Evolutionary conservation across 1,140 invertebrate genomes (phyloP), one percentile per base, ranked within the genome.

Genomic region (Stegodyphus mimosarum): DNA sequence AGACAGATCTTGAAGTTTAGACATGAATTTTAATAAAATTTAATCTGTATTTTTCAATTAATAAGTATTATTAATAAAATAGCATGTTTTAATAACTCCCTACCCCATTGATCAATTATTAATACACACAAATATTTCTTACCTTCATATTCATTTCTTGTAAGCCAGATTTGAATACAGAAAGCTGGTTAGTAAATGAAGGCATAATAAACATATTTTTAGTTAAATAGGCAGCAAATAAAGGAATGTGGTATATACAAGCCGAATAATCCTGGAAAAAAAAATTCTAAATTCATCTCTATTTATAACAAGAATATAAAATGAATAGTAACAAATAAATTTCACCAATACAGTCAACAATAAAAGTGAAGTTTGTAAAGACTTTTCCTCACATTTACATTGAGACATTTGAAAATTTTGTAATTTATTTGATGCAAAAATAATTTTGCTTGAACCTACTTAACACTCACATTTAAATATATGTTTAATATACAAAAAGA

Each of bases 151-250:
- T 77, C 74, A 86, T 86, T 77, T 86, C 74, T 9, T 66, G 53
- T 60, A 70, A 72, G 0, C 75, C 66, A 69, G 63, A 76, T 77
- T 91, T 89, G 80, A 93, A 92, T 33, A 92, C 88, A 69, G 94
- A 93, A 89, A 93, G 93, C n/a, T 94, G 74, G 55, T 92, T 90
- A 52, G 89, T 89, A 88, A 93, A 94, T 70, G 92, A 91, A 53
- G 94, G 94, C 52, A 93, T 93, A 0, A 94, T 89, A 88, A 95
- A 94, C 50, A 94, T 83, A 75, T 92, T 89, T 89, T 92, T 92
- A 79, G 92, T 92, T 51, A 94, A 90, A 70, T 91, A 89, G 33
- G 92, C 92, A 49, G 92, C 89, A 80, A 94, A 93, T 64, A 94
- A 90, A 66, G 94, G 94, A 75, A 93, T 90, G 87, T 93, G 93